Base-by-base conservation (phyloP, 2,113 vertebrate species). In the Poicephalus gulielmi region DNA sequence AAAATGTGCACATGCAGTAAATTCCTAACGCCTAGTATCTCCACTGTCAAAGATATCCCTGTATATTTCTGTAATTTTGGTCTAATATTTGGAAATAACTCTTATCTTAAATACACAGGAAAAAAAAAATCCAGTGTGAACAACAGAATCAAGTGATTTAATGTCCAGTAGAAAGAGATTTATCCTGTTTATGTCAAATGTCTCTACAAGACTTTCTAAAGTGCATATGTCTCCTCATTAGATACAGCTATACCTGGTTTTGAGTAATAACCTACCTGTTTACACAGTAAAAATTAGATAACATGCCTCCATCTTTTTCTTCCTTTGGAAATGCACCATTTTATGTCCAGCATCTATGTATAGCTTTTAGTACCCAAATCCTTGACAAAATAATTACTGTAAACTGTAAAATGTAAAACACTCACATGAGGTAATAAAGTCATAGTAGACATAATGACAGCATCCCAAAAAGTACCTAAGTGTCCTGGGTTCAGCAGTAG, bases 11-110 rank as follows among this genome's bases (percentile, higher is more conserved):
- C 31, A 57, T 73, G n/a, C 16, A 53, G 17, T 44, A 78, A 77
- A 63, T 53, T 25, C 7, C 14, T 17, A 74, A 28, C 17, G 71
- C 0, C 0, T 53, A 11, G 11, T 44, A 39, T 3, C 1, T 9
- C 1, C 9, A 7, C 15, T 49, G 8, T 7, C 15, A 41, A 75
- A 75, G 41, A 37, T 17, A 79, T 44, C 16, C 39, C 7, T n/a
- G 5, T 64, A 7, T 27, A 16, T 57, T 68, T 63, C 11, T 64
- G 6, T 46, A 53, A 49, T 91, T 79, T 76, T 71, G 12, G 12
- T 84, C 55, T 64, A 10, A n/a, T 43, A 50, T 35, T 69, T 86
- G 11, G 17, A 83, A 86, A 60, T 20, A 55, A 44, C 1, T 41
- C 6, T 22, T 53, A 2, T 46, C 88, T 66, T 39, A 84, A 74